Conservation (phyloP, 2,888 invertebrate species). For the Julus scandinavius region DNA sequence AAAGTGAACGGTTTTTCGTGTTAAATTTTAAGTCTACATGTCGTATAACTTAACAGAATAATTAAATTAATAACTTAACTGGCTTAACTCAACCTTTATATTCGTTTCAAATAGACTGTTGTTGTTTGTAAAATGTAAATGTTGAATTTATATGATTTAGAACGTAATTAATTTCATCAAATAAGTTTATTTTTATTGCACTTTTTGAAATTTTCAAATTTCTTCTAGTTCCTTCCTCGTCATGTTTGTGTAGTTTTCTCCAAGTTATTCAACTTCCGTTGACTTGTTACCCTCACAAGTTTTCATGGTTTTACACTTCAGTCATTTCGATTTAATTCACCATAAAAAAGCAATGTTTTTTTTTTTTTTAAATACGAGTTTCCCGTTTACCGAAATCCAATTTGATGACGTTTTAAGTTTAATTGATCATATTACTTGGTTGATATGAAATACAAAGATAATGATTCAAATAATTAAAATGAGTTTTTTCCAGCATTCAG, state of each 20-base stretch:
- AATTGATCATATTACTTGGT: not conserved
- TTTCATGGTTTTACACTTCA: constrained; percentile 34
- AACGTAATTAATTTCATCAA: not conserved
- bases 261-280: constrained; percentile 14
- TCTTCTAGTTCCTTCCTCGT: not conserved
- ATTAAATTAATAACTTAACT: not conserved
- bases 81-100: not conserved
- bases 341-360: not conserved
- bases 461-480: not conserved
- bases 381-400: constrained; percentile 23
- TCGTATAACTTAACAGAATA: not conserved
- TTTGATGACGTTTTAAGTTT: not conserved
- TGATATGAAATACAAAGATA: not conserved
- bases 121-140: not conserved
- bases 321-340: constrained; percentile 31
- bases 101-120: not conserved
- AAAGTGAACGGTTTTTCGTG: not conserved
- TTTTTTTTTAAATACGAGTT: not conserved
- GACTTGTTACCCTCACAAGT: constrained; percentile 20
- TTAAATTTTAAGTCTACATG: not conserved
- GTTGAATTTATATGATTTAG: not conserved
- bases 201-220: not conserved
- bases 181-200: not conserved
- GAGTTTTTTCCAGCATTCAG: not conserved
- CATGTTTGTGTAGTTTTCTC: not conserved